Percentiles rank a stretch among this genome's conserved stretches.
Conservation (phyloP, 2,797 vertebrate species). For the Micropoecilia bifurca region DNA sequence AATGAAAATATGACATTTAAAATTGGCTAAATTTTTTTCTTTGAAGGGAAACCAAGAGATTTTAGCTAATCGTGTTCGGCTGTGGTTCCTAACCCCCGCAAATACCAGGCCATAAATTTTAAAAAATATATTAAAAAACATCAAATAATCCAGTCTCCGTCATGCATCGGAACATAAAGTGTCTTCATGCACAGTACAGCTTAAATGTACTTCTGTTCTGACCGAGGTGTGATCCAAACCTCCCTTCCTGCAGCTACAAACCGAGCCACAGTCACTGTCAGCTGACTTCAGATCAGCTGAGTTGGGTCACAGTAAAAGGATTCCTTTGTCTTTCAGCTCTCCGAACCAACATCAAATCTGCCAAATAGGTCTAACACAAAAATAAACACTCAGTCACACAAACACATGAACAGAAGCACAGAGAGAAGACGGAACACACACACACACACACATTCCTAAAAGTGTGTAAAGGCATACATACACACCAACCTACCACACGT, state of each 20-base stretch:
- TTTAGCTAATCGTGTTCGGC: background rate
- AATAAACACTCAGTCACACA: slow-evolving; percentile 10
- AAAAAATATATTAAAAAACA: no score
- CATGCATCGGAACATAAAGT: background rate
- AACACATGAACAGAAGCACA: slow-evolving; percentile 26
- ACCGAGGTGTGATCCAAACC: slow-evolving; percentile 27
- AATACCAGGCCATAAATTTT: background rate
- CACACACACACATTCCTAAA: slow-evolving; percentile 2
- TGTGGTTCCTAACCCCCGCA: background rate
- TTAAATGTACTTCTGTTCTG: background rate
- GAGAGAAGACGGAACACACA: slow-evolving; percentile 7
- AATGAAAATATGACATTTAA: no score
- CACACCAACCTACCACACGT: slow-evolving; percentile 26
- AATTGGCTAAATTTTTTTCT: background rate
- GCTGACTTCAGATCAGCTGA: slow-evolving; percentile 74
- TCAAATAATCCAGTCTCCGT: background rate
- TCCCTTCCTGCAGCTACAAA: slow-evolving; percentile 31
- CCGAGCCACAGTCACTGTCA: slow-evolving; percentile 54
- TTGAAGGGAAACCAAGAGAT: background rate
- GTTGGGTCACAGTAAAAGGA: slow-evolving; percentile 56
- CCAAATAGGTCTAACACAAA: slow-evolving; percentile 41
- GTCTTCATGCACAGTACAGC: background rate
- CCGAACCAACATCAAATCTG: slow-evolving; percentile 60
- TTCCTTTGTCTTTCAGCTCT: slow-evolving; percentile 58
- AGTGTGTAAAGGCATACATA: slow-evolving; percentile 2